Percentiles rank a stretch among this genome's conserved stretches.
Evolutionary conservation across 2,888 invertebrate species (phyloP).

Genomic region (Hydrotaea diabolus): DNA sequence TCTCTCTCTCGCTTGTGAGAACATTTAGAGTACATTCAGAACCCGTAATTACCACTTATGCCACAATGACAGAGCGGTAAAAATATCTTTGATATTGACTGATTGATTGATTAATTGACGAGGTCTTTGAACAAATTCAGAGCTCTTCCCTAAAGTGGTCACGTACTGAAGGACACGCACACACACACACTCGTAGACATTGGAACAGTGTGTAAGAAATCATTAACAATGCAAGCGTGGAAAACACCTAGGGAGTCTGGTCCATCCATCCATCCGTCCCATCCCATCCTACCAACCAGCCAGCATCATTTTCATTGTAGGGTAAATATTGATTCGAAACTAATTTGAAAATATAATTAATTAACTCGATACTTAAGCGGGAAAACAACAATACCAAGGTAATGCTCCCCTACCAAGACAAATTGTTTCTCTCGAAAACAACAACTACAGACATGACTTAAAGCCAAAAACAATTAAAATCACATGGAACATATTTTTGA

Average conservation of each 20-base stretch:
- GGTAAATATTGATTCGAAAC: not conserved
- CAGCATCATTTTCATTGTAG: not conserved
- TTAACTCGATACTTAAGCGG: not conserved
- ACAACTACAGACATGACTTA: not conserved
- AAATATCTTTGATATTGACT: not conserved
- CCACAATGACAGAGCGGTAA: not conserved
- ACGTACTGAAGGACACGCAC: not conserved
- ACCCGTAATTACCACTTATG: not conserved
- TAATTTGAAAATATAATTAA: slow-evolving; percentile 30
- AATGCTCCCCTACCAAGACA: not conserved
- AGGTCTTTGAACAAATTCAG: slow-evolving; percentile 13
- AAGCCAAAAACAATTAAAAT: not conserved
- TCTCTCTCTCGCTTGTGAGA: not conserved
- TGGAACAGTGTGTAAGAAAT: not conserved
- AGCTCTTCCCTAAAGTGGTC: not conserved
- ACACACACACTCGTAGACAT: not conserved
- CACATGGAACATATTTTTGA: not conserved
- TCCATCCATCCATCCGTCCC: not conserved
- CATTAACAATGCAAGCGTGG: not conserved
- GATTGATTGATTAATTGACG: slow-evolving; percentile 15
- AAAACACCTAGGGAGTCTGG: not conserved
- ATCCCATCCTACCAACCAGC: not conserved
- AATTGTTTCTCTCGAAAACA: not conserved
- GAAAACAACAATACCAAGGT: not conserved
- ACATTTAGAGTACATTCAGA: not conserved